These are phyloP conservation scores for Corynorhinus townsendii DNA, from an alignment of 2,113 vertebrate genomes.

Conservation along the genomic window DNA sequence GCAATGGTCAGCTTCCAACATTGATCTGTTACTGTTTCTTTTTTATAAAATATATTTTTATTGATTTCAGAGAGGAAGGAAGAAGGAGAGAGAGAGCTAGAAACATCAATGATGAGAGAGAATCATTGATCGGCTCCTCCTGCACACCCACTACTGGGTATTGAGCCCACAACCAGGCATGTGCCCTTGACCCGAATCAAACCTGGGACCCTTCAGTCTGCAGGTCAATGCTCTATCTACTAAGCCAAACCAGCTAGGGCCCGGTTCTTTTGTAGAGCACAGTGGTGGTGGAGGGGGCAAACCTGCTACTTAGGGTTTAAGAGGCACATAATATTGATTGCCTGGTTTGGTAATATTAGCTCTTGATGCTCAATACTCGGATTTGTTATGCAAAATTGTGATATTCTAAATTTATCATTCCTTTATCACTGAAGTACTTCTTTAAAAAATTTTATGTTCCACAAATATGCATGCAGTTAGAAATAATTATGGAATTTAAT, in stretches of 20 bases:
- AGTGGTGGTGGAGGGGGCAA: neutral
- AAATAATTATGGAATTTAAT: slow-evolving; percentile 13
- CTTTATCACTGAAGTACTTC: neutral
- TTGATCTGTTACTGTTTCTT: neutral
- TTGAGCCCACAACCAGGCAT: no score
- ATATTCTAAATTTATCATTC: neutral
- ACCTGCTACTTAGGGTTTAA: neutral
- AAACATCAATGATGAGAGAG: no score
- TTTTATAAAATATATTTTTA: neutral
- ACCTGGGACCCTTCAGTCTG: no score
- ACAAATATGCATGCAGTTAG: neutral
- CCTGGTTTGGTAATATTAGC: neutral
- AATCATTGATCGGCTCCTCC: no score
- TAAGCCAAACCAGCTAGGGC: no score
- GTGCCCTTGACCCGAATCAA: no score
- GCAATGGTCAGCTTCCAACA: no score
- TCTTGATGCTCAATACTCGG: neutral
- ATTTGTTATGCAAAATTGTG: neutral
- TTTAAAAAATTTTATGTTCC: neutral
- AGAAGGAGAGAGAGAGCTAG: no score
- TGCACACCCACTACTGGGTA: no score
- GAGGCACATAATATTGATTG: neutral
- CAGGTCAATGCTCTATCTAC: no score
- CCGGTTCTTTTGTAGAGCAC: neutral
- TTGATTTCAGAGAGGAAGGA: no score